Evolutionary conservation across 2,888 invertebrate genomes (phyloP).

Genomic region (Hemaris fuciformis): DNA sequence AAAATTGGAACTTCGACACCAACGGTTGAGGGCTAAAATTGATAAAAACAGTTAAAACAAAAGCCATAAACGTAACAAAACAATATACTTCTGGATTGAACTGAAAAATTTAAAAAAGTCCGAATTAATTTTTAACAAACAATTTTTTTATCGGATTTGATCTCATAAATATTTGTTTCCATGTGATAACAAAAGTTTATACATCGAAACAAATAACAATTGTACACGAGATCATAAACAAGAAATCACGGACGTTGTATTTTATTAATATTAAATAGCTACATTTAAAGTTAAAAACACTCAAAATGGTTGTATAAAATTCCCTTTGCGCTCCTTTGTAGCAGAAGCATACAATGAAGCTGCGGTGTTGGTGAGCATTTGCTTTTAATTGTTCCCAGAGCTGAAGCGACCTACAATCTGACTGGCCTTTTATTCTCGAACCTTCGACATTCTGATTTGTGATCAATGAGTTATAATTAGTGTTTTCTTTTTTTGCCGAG

Average conservation of each 20-base stretch:
- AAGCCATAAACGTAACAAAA: not conserved
- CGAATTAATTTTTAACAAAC: not conserved
- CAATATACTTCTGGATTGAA: not conserved
- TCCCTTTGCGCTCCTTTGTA: constrained; percentile 42
- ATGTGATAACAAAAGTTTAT: not conserved
- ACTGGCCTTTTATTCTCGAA: not conserved
- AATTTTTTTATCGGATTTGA: not conserved
- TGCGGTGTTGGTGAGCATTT: constrained; percentile 50
- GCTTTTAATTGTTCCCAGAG: constrained; percentile 54
- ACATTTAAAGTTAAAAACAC: constrained; percentile 29
- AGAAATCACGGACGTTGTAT: not conserved
- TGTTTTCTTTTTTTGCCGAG: too few relatives aligned
- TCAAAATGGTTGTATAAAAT: constrained; percentile 41
- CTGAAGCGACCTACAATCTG: constrained; percentile 31
- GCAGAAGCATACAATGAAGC: constrained; percentile 43
- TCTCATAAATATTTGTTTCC: not conserved
- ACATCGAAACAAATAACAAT: not conserved
- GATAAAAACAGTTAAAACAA: not conserved
- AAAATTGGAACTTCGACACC: too few relatives aligned
- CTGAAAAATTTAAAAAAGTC: not conserved
- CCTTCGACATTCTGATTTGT: not conserved
- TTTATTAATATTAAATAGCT: not conserved
- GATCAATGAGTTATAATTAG: not conserved
- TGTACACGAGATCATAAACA: not conserved
- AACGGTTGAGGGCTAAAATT: too few relatives aligned